Evolutionary conservation across 2,797 vertebrate species (phyloP).

Genomic region (Diglossa cyanea): DNA sequence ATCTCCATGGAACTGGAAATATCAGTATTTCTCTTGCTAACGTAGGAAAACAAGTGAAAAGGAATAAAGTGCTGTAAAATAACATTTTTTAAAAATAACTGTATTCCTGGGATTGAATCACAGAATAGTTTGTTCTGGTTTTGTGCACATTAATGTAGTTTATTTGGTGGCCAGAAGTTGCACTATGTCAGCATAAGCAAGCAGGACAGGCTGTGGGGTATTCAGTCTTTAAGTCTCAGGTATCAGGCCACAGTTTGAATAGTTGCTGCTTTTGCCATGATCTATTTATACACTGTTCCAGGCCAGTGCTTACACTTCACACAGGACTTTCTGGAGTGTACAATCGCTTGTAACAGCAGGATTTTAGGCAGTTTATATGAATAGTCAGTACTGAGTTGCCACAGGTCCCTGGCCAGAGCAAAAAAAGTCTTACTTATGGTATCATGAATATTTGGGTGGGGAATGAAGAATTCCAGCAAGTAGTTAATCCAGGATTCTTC

Average conservation of each 20-base stretch:
- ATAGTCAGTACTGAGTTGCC: neutral
- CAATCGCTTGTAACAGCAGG: neutral
- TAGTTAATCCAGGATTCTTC: neutral
- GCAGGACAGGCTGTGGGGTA: neutral
- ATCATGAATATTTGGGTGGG: neutral
- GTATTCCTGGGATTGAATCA: neutral
- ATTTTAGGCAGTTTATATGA: neutral
- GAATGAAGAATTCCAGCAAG: neutral
- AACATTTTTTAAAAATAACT: neutral
- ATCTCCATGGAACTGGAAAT: constrained; percentile 23
- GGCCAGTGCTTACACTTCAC: neutral
- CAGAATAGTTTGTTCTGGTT: neutral
- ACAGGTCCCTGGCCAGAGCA: neutral
- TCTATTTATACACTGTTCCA: neutral
- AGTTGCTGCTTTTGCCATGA: neutral
- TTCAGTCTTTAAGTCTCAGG: neutral
- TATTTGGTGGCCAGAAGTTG: neutral
- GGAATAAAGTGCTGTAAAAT: neutral
- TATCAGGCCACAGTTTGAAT: neutral
- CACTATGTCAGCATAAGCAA: neutral
- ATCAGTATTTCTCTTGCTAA: neutral
- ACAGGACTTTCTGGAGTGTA: neutral
- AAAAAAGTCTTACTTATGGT: neutral
- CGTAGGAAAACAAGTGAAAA: neutral
- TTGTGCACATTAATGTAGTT: neutral